Percentiles rank a stretch among this genome's conserved stretches.
Conservation (phyloP, 2,888 invertebrate species). For the Acleris literana region DNA sequence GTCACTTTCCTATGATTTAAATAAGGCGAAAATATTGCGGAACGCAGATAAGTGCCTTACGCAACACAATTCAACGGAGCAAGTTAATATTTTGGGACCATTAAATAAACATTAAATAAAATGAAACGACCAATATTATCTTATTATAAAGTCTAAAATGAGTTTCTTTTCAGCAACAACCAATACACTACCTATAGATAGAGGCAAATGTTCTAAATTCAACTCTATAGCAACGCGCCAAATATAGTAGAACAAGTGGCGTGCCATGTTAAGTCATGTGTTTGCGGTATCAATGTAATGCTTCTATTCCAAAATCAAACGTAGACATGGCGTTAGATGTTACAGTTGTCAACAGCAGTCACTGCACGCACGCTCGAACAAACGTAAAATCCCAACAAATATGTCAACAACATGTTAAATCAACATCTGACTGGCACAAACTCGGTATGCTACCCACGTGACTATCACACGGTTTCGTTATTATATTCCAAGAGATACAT, state of each 20-base stretch:
- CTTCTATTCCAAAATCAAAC: background rate
- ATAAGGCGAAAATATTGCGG: constrained; percentile 33
- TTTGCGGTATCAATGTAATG: background rate
- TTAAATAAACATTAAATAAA: background rate
- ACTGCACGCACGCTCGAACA: background rate
- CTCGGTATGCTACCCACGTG: constrained; percentile 5
- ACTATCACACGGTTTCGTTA: constrained; percentile 18
- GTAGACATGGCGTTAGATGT: constrained; percentile 14
- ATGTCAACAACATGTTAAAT: constrained; percentile 13
- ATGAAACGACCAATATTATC: no score
- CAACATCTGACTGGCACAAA: constrained; percentile 24
- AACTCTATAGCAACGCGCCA: no score
- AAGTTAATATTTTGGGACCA: background rate
- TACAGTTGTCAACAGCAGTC: constrained; percentile 26
- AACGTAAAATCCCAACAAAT: constrained; percentile 15
- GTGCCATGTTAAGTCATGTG: background rate
- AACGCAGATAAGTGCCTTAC: constrained; percentile 7
- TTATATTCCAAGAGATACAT: constrained; percentile 30
- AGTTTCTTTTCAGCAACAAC: no score
- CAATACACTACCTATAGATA: no score
- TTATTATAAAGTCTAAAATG: no score
- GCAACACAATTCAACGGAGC: background rate
- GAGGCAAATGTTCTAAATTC: no score
- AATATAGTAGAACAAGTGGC: no score
- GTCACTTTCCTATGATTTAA: constrained; percentile 58